Evolutionary conservation across 92 coral and sea anemone genomes (phyloP), one percentile per base, ranked within the genome.

Genomic region (Pocillopora meandrina): DNA sequence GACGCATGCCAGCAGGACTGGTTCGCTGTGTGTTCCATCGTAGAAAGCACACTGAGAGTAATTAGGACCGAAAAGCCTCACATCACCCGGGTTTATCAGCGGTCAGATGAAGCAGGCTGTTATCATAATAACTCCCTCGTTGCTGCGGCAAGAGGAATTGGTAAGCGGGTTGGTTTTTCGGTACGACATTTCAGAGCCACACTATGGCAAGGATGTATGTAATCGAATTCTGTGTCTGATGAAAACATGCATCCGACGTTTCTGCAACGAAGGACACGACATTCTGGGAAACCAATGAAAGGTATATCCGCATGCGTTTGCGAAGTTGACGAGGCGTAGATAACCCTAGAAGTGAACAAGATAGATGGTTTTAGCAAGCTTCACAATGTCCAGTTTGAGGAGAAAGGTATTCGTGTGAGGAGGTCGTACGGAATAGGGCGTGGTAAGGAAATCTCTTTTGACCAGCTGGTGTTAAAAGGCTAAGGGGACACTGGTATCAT

Each of bases 151-250:
- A 78, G 80, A 65, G 88, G 87, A 19, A 18, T 90, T 23, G 90
- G 91, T 49, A 78, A 86, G 34, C 77, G 89, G 60, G 84, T 86
- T 3, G 93, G 91, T 35, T n/a, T 71, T 49, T 34, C 84, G 80
- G n/a, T 93, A 93, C 84, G 84, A 93, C 84, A 90, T 33, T 56
- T 92, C 93, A 31, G 93, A 93, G 76, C 93, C 96, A 12, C 93
- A 87, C 55, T 52, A 72, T 34, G 91, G 89, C 34, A 92, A 92
- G 76, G 92, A 92, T 84, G 83, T 92, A 34, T 92, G 92, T 58
- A 92, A 92, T 71, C 67, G 95, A 61, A 92, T 92, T 56, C 78
- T 92, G 33, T 93, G 93, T 58, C 95, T 93, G 2, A 81, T 93
- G 90, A 90, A 93, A 64, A 56, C 83, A 16, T 68, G 93, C 62